Conservation (phyloP, 2,797 vertebrate genomes). For the Coccyzus lansbergi region DNA sequence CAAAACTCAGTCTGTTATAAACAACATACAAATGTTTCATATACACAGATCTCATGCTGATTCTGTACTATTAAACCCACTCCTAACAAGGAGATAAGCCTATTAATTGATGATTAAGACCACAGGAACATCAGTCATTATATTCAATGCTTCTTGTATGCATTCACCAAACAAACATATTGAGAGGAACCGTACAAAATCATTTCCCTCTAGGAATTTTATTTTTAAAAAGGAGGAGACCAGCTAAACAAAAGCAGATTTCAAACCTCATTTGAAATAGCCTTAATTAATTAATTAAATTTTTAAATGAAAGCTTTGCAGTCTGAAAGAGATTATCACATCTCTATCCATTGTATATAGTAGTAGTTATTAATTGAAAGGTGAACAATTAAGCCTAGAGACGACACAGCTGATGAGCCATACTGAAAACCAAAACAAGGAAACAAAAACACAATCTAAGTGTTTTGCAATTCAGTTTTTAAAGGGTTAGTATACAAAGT, state of each 20-base stretch:
- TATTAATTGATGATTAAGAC: slow-evolving; percentile 80
- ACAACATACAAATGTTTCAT: slow-evolving; percentile 65
- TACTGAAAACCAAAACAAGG: neutral
- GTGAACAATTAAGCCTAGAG: slow-evolving; percentile 7
- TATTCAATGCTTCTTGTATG: slow-evolving; percentile 57
- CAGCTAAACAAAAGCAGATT: slow-evolving; percentile 32
- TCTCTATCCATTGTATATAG: neutral
- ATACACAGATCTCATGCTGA: slow-evolving; percentile 73
- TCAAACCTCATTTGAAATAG: slow-evolving; percentile 14
- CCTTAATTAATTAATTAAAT: slow-evolving; percentile 9
- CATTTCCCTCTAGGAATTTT: slow-evolving; percentile 16
- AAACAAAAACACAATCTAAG: neutral
- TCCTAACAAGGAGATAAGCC: slow-evolving; percentile 72
- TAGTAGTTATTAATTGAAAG: slow-evolving; percentile 1
- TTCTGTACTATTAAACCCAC: slow-evolving; percentile 72
- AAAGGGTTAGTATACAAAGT: neutral
- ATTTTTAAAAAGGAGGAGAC: slow-evolving; percentile 38
- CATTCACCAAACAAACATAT: slow-evolving; percentile 64
- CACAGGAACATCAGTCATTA: slow-evolving; percentile 76
- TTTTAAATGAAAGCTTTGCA: slow-evolving; percentile 38
- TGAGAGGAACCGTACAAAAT: slow-evolving; percentile 43
- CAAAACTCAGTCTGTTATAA: slow-evolving; percentile 64
- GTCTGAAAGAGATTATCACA: slow-evolving; percentile 1
- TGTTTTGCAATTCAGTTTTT: neutral
- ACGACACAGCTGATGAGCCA: neutral